Base-by-base conservation (phyloP, 2,113 vertebrate species). In the Gracilinanus agilis region DNA sequence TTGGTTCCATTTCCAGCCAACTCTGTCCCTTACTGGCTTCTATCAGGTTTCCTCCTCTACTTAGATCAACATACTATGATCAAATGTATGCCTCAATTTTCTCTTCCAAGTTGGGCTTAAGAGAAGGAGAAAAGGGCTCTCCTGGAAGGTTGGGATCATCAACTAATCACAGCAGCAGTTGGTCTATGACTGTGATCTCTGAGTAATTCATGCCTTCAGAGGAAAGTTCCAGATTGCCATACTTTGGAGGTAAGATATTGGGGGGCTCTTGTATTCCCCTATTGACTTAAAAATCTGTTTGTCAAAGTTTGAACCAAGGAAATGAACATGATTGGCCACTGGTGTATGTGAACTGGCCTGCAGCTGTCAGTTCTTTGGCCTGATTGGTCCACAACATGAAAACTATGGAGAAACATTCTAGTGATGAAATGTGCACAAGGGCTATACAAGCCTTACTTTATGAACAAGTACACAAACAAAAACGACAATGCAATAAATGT, bases 221-320 rank as follows among this genome's bases (percentile, higher is more conserved):
- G 24, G 55, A 54, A 25, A 56, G n/a, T 58, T 95, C 49, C 90
- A 55, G 93, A 88, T 88, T 67, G 75, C 93, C 92, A 27, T 55
- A 24, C 44, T 83, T 92, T 53, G 34, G 34, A 29, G 44, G 54
- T 54, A 91, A 55, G 54, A 75, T 89, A 55, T 40, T 56, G 53
- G n/a, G 55, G 53, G 54, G 55, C 61, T 92, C 89, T 13, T 27
- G 53, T 93, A 92, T 90, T 92, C 92, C 75, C 83, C 53, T 91
- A 93, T 54, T 3, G 89, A 95, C 94, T 96, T 97, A 96, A 97
- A 96, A 96, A 95, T 75, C 75, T 95, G 95, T 91, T 91, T 92
- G 93, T 97, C 94, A 97, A 93, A 96, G 92, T 96, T 93, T 92
- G 93, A 93, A 95, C 94, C 24, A 53, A 95, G 54, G 91, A 96